A percentile compares a stretch with the other conserved stretches of the same genome.
These are phyloP conservation scores for Hipparchia semele DNA, from an alignment of 2,888 invertebrate species.

Conservation along the genomic window DNA sequence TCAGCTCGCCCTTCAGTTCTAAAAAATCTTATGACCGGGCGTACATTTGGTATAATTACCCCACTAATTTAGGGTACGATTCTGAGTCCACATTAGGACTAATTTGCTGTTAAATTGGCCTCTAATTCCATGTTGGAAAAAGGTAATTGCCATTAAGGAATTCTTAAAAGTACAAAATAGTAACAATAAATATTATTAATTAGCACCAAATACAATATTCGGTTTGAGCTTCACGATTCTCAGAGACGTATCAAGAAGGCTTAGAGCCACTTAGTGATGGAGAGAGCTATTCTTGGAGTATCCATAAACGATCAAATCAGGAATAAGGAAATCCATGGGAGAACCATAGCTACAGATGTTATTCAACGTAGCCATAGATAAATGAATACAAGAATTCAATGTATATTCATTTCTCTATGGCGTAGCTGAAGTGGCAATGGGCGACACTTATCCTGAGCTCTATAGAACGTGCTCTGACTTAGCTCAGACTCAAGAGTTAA, in stretches of 20 bases:
- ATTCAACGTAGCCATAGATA: too few relatives aligned
- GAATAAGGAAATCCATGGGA: too few relatives aligned
- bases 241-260: not conserved
- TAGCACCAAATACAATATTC: not conserved
- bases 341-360: too few relatives aligned
- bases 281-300: too few relatives aligned
- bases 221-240: not conserved
- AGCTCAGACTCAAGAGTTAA: too few relatives aligned
- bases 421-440: too few relatives aligned
- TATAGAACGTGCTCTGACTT: too few relatives aligned
- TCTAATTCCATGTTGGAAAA: not conserved
- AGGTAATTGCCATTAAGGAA: not conserved
- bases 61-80: conserved; percentile 10
- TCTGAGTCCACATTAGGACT: conserved; percentile 1
- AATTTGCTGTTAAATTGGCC: conserved; percentile 1
- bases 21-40: conserved; percentile 28
- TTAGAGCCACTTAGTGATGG: too few relatives aligned
- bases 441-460: too few relatives aligned
- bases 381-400: too few relatives aligned
- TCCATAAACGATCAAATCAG: too few relatives aligned
- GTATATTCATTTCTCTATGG: too few relatives aligned
- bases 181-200: conserved; percentile 3
- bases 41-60: conserved; percentile 18
- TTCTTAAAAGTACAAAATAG: not conserved
- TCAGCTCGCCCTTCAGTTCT: conserved; percentile 32